Evolutionary conservation across 1,140 invertebrate species (phyloP), one percentile per base, ranked within the genome.

Genomic region (Centruroides sculpturatus): DNA sequence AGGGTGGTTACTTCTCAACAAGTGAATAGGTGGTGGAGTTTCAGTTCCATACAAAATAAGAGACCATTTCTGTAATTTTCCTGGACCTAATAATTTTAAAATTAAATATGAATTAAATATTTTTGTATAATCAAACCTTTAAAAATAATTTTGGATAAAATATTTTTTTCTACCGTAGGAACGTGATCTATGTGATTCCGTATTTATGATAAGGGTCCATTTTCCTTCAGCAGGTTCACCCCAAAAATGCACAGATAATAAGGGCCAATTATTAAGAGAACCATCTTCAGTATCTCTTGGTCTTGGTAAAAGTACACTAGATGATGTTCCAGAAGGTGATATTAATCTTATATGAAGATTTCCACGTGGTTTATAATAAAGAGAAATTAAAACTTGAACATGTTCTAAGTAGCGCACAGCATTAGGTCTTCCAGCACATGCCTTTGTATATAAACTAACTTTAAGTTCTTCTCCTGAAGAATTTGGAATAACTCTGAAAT

Each of bases 171-270:
- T 41, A 41, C 41, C 41, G 3, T 5, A 41, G 5, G 41, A 8
- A 41, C 41, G 41, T 6, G 41, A 41, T 41, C 41, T 41, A 41
- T 41, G 41, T 6, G 5, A 6, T 41, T 41, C 41, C 0, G 41
- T 41, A 5, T 41, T 41, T 41, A 68, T 65, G 13, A 59, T 54
- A 35, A 99, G 77, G 58, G 81, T 80, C 96, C 96, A 99, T 41
- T 80, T 85, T 13, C 96, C 96, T 67, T 87, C 83, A 0, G 96
- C 93, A 74, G 95, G 91, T 76, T 99, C 96, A 50, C 94, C 95
- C 96, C 96, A 99, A 2, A 92, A 97, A 70, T 99, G 97, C 3
- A 96, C 99, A 3, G 95, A 98, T 94, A 99, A 98, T 75, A 99
- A 99, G 3, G 97, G 97, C 97, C 97, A 99, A 75, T 98, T 96